A percentile compares a stretch with the other conserved stretches of the same genome.
phyloP scores from a whole-genome alignment of 2,113 vertebrate genomes.

The Cheilinus undulatus region DNA sequence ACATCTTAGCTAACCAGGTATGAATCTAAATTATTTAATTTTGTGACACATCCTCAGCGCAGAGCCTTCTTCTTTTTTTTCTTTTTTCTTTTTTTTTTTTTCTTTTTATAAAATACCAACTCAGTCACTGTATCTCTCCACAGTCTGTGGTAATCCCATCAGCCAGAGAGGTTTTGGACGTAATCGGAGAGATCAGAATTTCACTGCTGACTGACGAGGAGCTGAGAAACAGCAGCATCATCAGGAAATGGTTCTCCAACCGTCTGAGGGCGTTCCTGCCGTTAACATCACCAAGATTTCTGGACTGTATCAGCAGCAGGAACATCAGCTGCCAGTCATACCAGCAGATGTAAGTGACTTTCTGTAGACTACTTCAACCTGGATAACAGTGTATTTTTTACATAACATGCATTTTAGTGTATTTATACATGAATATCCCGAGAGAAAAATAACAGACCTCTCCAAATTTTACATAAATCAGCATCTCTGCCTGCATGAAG shows the following conservation, averaged over 20 bases:
- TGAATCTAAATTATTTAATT: no score
- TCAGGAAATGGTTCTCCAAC: conserved; percentile 62
- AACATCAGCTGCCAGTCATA: conserved; percentile 80
- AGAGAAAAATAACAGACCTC: no score
- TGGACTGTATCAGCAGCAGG: conserved; percentile 68
- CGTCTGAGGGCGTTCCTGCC: conserved; percentile 69
- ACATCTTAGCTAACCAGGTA: conserved; percentile 64
- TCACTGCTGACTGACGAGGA: conserved; percentile 56
- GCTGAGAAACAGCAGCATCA: conserved; percentile 55
- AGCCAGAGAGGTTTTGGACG: conserved; percentile 63
- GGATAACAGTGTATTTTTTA: no score
- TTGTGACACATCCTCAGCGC: no score
- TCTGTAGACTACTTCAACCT: background rate
- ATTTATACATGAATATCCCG: no score
- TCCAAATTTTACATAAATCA: no score
- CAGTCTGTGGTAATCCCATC: conserved; percentile 52
- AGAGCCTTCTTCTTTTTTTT: no score
- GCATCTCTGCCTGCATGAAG: no score
- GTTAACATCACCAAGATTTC: conserved; percentile 60
- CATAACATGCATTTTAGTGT: no score
- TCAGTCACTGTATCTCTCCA: background rate
- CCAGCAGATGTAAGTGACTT: conserved; percentile 74
- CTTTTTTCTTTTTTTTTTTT: no score
- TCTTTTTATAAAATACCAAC: no score
- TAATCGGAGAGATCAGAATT: conserved; percentile 70